Evolutionary conservation across 92 coral and sea anemone species (phyloP).

Genomic region (Parazoanthus swiftii): DNA sequence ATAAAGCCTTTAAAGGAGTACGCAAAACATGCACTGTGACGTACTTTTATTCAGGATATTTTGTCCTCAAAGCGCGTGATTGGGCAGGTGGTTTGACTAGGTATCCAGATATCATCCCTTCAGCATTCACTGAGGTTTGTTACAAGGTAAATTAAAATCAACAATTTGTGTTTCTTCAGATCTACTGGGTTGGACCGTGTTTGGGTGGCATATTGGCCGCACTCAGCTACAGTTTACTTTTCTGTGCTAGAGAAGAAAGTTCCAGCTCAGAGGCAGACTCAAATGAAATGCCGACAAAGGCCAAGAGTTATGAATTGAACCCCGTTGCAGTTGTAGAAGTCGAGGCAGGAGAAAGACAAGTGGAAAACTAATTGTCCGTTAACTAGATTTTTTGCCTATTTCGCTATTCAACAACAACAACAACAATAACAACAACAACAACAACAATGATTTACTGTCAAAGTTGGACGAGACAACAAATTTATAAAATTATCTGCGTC

Average conservation of each 20-base stretch:
- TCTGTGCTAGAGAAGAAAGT: background rate
- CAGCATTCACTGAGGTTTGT: background rate
- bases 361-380: too few species aligned
- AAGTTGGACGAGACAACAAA: too few species aligned
- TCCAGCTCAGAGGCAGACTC: background rate
- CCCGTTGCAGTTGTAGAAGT: background rate
- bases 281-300: background rate
- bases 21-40: too few species aligned
- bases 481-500: too few species aligned
- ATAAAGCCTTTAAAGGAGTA: too few species aligned
- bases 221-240: background rate
- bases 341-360: background rate
- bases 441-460: too few species aligned
- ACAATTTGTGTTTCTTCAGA: background rate
- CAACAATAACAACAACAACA: too few species aligned
- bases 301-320: background rate
- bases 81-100: too few species aligned
- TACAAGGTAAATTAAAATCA: background rate
- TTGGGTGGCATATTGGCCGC: constrained; percentile 9
- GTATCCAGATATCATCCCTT: too few species aligned
- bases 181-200: constrained; percentile 10
- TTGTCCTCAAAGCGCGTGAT: background rate
- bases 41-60: too few species aligned
- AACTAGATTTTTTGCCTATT: too few species aligned
- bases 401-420: too few species aligned